Conservation (phyloP, 2,888 invertebrate genomes). For the Eupithecia subfuscata region DNA sequence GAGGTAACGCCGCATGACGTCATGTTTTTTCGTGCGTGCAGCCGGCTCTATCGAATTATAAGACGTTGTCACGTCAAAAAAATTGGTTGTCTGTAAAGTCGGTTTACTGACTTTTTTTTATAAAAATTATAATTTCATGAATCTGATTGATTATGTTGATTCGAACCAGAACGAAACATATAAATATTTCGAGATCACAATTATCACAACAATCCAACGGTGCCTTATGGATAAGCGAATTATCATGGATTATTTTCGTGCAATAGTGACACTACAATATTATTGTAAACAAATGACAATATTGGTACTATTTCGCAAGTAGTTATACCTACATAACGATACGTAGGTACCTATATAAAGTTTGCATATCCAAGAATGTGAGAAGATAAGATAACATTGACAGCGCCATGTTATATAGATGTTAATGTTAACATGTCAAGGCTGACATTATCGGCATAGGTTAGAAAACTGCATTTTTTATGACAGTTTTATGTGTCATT, state of each 20-base stretch:
- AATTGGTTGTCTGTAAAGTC: too few species aligned
- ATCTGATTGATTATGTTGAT: too few species aligned
- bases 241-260: background rate
- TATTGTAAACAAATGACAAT: background rate
- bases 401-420: conserved; percentile 20
- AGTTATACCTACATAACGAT: background rate
- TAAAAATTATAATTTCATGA: too few species aligned
- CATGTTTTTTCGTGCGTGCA: too few species aligned
- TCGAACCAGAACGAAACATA: too few species aligned
- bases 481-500: background rate
- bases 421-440: background rate
- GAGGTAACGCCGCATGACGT: too few species aligned
- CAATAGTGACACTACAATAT: background rate
- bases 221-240: too few species aligned
- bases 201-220: too few species aligned
- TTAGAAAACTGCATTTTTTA: background rate
- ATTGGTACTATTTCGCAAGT: background rate
- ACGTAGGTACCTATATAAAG: background rate
- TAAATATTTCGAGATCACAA: too few species aligned
- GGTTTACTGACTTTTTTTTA: too few species aligned
- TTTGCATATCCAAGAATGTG: conserved; percentile 5
- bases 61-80: too few species aligned
- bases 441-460: background rate
- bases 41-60: too few species aligned
- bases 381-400: conserved; percentile 38